These are phyloP conservation scores for Rhinatrema bivittatum DNA, from an alignment of 2,797 vertebrate species.

Conservation along the genomic window DNA sequence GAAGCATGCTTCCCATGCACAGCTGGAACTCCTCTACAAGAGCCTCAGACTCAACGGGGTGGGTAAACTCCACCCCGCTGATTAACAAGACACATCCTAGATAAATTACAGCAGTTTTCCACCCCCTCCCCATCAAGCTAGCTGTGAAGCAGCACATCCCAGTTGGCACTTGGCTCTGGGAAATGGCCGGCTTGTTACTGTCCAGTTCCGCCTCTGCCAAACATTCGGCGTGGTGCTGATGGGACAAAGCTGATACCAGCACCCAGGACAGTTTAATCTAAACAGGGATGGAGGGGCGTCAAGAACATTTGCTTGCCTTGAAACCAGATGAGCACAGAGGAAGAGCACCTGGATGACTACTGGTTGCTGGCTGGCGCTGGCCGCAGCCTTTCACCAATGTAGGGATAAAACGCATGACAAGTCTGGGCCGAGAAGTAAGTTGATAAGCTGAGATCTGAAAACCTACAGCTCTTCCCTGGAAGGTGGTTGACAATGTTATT, in stretches of 20 bases:
- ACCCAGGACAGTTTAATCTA: constrained; percentile 27
- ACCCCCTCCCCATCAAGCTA: too few relatives aligned
- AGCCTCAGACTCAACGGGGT: constrained; percentile 15
- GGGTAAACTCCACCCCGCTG: too few relatives aligned
- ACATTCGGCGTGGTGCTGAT: too few relatives aligned
- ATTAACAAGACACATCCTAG: too few relatives aligned
- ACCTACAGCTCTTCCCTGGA: constrained; percentile 42
- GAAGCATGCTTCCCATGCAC: neutral
- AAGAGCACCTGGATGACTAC: constrained; percentile 40
- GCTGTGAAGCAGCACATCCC: constrained; percentile 30
- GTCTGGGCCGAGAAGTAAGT: constrained; percentile 52
- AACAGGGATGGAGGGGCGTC: constrained; percentile 25
- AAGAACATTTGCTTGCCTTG: constrained; percentile 45
- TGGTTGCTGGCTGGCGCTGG: constrained; percentile 41
- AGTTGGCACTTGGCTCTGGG: neutral
- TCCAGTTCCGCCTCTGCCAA: too few relatives aligned
- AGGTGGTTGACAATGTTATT: too few relatives aligned
- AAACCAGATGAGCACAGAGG: constrained; percentile 27
- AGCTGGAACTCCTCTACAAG: constrained; percentile 32
- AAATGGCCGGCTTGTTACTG: neutral
- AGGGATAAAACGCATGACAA: constrained; percentile 50
- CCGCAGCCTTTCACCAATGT: constrained; percentile 40
- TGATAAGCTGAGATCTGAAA: constrained; percentile 60
- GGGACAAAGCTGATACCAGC: too few relatives aligned
- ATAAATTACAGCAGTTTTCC: too few relatives aligned